Conservation (phyloP, 2,888 invertebrate species). For the Deladenus siricidicola region DNA sequence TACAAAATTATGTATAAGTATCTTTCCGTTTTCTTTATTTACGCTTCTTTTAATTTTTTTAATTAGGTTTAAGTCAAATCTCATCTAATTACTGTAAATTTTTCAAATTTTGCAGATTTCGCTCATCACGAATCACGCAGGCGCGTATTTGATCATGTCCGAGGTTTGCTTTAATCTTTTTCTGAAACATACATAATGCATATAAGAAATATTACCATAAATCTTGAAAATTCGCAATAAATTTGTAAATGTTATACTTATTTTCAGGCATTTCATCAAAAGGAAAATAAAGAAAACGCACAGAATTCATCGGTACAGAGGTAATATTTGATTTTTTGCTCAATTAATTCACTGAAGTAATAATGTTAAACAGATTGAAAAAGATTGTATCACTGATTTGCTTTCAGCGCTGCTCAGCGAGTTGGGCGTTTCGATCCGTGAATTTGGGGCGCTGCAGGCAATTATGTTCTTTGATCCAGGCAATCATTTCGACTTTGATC, state of each 20-base stretch:
- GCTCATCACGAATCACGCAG: conserved; percentile 50
- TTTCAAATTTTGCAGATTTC: conserved; percentile 31
- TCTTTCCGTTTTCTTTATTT: no score
- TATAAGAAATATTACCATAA: background rate
- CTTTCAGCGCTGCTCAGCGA: conserved; percentile 47
- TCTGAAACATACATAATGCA: background rate
- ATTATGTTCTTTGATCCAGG: conserved; percentile 53
- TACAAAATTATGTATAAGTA: no score
- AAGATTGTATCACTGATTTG: no score
- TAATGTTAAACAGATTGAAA: no score
- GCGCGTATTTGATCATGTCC: conserved; percentile 52
- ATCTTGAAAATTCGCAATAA: background rate
- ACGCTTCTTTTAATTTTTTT: no score
- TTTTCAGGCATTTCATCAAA: no score
- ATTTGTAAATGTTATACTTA: no score
- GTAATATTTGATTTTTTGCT: no score
- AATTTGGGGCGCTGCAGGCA: conserved; percentile 49
- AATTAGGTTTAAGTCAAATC: background rate
- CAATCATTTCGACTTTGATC: no score
- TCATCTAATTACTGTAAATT: background rate
- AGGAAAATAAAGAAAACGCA: no score
- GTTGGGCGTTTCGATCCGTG: conserved; percentile 47
- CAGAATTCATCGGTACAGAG: no score
- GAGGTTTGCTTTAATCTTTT: conserved; percentile 20
- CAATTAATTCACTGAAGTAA: no score